Evolutionary conservation across 2,113 vertebrate genomes (phyloP).

Genomic region (Podiceps cristatus): DNA sequence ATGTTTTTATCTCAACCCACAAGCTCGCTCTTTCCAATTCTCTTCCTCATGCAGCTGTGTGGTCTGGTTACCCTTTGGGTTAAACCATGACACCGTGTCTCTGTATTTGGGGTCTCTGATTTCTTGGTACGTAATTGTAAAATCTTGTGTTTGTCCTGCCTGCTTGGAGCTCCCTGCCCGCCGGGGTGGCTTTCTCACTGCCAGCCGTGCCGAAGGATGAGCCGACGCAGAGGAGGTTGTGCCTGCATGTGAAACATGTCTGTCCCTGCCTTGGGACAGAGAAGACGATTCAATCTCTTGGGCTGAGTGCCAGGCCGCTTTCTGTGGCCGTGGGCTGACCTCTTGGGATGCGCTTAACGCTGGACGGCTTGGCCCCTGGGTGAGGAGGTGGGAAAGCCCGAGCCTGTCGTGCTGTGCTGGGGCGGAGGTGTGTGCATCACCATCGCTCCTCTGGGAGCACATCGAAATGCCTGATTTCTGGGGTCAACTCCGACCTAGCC

Average conservation of each 20-base stretch:
- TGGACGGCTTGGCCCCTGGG: neutral
- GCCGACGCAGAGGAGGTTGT: neutral
- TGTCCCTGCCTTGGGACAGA: neutral
- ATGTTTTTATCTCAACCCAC: too few relatives aligned
- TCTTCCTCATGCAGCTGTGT: too few relatives aligned
- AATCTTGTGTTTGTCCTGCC: neutral
- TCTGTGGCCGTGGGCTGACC: neutral
- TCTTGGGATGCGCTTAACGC: neutral
- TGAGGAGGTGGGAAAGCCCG: neutral
- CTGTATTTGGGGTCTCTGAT: neutral
- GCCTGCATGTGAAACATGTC: neutral
- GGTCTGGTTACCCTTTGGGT: too few relatives aligned
- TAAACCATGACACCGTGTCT: neutral
- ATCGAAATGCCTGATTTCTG: neutral
- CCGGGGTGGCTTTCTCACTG: neutral
- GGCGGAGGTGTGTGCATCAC: neutral
- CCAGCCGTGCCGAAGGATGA: neutral
- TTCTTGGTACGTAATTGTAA: neutral
- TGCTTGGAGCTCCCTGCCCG: fast-evolving
- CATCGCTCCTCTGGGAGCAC: neutral
- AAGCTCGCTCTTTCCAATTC: too few relatives aligned
- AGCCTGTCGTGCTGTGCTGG: neutral
- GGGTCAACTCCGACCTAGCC: neutral
- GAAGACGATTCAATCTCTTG: fast-evolving
- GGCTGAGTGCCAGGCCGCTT: neutral